phyloP scores from a whole-genome alignment of 2,888 invertebrate species.

The Leucophenga maculata region DNA sequence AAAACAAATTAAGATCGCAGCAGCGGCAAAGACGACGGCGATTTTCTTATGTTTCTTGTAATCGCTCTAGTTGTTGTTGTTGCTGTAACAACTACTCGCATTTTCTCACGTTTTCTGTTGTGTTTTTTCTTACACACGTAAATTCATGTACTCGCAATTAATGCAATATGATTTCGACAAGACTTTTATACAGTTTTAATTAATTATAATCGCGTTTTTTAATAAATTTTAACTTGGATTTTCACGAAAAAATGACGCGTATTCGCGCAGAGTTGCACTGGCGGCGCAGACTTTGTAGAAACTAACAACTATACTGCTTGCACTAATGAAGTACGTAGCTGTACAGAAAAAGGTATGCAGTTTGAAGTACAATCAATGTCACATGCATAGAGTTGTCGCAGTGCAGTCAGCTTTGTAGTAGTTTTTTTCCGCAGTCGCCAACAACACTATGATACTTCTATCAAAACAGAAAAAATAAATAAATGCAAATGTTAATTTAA shows the following conservation, averaged over 20 bases:
- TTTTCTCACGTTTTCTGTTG: conserved; percentile 56
- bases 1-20: conserved; percentile 9
- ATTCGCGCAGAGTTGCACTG: conserved; percentile 25
- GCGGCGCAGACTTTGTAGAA: conserved; percentile 63
- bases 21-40: conserved; percentile 19
- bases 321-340: no score
- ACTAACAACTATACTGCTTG: not conserved
- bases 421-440: no score
- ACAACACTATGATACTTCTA: no score
- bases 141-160: conserved; percentile 48
- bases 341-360: no score
- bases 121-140: conserved; percentile 47
- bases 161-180: conserved; percentile 36
- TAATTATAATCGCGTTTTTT: not conserved
- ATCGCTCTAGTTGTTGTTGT: conserved; percentile 9
- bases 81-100: conserved; percentile 48
- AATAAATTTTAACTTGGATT: conserved; percentile 52
- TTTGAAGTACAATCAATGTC: no score
- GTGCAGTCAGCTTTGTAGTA: not conserved
- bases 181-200: not conserved
- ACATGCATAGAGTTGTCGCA: no score
- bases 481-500: no score
- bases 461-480: no score
- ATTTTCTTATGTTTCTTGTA: conserved; percentile 19
- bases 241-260: conserved; percentile 2